Percentiles rank a stretch among this genome's conserved stretches.
Evolutionary conservation across 2,888 invertebrate species (phyloP).

Genomic region (Pammene fasciana): DNA sequence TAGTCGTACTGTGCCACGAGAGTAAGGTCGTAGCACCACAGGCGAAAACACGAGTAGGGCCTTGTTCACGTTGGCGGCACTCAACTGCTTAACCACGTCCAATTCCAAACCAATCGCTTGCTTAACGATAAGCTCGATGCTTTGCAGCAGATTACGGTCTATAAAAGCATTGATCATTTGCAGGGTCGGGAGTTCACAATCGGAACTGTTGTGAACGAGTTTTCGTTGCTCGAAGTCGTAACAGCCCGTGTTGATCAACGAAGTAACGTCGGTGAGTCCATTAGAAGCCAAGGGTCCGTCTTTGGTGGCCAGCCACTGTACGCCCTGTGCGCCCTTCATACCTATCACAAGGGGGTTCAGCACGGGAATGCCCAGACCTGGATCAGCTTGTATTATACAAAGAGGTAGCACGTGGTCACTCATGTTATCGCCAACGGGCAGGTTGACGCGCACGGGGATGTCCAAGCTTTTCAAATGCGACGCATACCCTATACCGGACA

Average conservation of each 20-base stretch:
- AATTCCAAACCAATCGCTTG: constrained; percentile 46
- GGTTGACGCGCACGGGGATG: constrained; percentile 54
- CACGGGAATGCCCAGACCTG: constrained; percentile 29
- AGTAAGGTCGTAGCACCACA: constrained; percentile 56
- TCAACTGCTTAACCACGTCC: constrained; percentile 52
- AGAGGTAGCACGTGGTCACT: constrained; percentile 60
- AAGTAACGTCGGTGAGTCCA: constrained; percentile 58
- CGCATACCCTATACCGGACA: constrained; percentile 65
- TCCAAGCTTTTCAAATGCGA: constrained; percentile 54
- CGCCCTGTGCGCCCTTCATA: constrained; percentile 40
- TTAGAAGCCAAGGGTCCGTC: constrained; percentile 60
- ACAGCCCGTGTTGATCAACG: constrained; percentile 61
- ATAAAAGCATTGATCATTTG: constrained; percentile 60
- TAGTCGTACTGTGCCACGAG: constrained; percentile 59
- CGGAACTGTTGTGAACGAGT: constrained; percentile 49
- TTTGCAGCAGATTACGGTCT: constrained; percentile 48
- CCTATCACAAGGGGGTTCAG: constrained; percentile 41
- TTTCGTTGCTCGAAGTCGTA: constrained; percentile 52
- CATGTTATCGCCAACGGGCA: constrained; percentile 64
- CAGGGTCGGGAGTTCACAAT: constrained; percentile 59
- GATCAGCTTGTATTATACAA: constrained; percentile 53
- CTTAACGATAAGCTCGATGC: constrained; percentile 46
- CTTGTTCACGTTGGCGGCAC: constrained; percentile 49
- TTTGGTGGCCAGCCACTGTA: constrained; percentile 47
- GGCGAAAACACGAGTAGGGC: constrained; percentile 55